Base-by-base conservation (phyloP, 2,888 invertebrate genomes). In the Noctua pronuba region DNA sequence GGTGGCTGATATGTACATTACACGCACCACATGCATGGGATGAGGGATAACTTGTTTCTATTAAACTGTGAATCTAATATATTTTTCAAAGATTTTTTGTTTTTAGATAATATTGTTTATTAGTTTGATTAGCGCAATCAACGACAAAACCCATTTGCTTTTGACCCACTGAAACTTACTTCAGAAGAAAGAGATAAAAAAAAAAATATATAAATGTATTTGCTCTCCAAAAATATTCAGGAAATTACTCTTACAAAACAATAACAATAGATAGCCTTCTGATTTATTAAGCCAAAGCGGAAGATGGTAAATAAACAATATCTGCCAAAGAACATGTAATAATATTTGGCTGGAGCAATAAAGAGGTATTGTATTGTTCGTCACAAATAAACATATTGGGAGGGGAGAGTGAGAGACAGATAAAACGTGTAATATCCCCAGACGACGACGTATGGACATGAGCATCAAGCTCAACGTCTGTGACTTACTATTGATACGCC, bases 401-500 rank as follows among this genome's bases (percentile, higher is more conserved):
- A 66, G 75, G 72, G 64, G 68, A 41, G 65, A 18, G 66, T 44
- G 74, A 73, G 49, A 58, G 58, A 66, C 65, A 41, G 64, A 68
- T 52, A 41, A 58, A 77, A 77, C 67, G 74, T 69, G 79, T 86
- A 80, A 86, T 80, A 83, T 66, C 58, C 66, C 64, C 64, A 77
- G 73, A 79, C 64, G 74, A 62, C 79, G 44, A 77, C 76, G 38
- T 75, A 79, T 76, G 75, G 75, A 74, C 74, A 83, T 82, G 77
- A 79, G 75, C 74, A 76, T 73, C 65, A 67, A 71, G 76, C 62
- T 79, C 79, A 73, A 67, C 55, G 72, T 55, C 76, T 79, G 70
- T 77, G 69, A 77, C 69, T 80, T 76, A 85, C 62, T 85, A 75
- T 74, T 79, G 69, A 80, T 80, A 85, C 66, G 85, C 65, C 35